Conservation (phyloP, 1,140 invertebrate species). For the Lanistes nyassanus region DNA sequence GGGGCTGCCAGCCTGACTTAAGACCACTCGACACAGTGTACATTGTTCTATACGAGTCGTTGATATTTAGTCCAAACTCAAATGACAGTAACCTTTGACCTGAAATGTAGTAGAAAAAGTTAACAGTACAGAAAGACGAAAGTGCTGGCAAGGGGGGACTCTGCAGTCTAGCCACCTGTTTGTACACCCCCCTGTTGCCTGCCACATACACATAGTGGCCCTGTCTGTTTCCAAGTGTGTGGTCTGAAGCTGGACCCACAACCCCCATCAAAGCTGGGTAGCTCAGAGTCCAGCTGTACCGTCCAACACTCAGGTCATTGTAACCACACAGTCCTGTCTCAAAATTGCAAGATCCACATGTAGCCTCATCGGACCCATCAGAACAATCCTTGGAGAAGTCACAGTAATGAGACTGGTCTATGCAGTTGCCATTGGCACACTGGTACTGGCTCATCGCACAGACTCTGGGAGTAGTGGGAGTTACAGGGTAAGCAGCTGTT, state of each 20-base stretch:
- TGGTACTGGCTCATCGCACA: conserved; percentile 45
- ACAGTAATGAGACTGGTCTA: conserved; percentile 44
- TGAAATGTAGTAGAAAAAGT: conserved; percentile 81
- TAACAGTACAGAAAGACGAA: conserved; percentile 50
- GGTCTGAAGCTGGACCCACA: conserved; percentile 40
- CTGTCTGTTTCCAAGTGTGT: conserved; percentile 37
- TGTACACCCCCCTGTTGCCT: conserved; percentile 51
- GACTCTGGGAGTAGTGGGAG: conserved; percentile 36
- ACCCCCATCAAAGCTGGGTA: conserved; percentile 30
- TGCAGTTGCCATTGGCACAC: conserved; percentile 49
- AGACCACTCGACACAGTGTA: conserved; percentile 12
- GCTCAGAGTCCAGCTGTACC: conserved; percentile 53
- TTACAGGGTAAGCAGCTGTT: conserved; percentile 42
- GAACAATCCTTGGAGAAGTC: conserved; percentile 53
- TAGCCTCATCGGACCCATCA: conserved; percentile 59
- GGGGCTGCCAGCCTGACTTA: conserved; percentile 35
- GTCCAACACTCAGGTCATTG: conserved; percentile 58
- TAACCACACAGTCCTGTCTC: conserved; percentile 59
- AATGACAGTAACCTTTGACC: conserved; percentile 60
- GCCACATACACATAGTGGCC: conserved; percentile 58
- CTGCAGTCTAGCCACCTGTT: conserved; percentile 44
- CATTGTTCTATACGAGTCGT: conserved; percentile 20
- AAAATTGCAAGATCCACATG: conserved; percentile 63
- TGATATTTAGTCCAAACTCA: conserved; percentile 3
- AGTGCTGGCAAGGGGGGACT: conserved; percentile 53